phyloP scores from a whole-genome alignment of 2,113 vertebrate genomes.

The Amazona guildingii region DNA sequence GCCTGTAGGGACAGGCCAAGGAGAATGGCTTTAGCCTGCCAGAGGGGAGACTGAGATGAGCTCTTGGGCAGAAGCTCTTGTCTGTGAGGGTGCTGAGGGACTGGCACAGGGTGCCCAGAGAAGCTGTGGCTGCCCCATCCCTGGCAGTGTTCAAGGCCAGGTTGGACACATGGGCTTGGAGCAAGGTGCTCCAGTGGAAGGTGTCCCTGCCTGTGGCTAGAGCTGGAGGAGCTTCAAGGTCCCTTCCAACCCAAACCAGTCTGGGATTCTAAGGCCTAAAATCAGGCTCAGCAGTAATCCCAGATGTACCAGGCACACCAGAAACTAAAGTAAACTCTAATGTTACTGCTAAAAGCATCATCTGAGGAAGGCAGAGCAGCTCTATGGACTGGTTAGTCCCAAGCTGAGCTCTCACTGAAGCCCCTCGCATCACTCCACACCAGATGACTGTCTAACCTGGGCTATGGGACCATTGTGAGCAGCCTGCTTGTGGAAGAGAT shows the following conservation, averaged over 20 bases:
- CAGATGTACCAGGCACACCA: not conserved
- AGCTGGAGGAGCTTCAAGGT: not conserved
- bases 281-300: not conserved
- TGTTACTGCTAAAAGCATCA: not conserved
- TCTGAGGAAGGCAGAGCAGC: not conserved
- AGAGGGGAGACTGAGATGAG: not conserved
- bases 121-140: too few species aligned
- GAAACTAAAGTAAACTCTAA: not conserved
- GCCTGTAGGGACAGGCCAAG: not conserved
- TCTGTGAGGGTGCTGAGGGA: too few species aligned
- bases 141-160: too few species aligned
- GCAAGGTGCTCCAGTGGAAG: too few species aligned
- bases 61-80: too few species aligned
- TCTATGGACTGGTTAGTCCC: not conserved
- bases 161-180: too few species aligned
- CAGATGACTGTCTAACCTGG: not conserved
- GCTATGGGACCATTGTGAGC: rapidly evolving
- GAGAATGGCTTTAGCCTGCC: not conserved
- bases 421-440: not conserved
- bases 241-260: not conserved
- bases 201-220: not conserved
- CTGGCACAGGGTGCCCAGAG: too few species aligned
- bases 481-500: not conserved
- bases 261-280: not conserved
- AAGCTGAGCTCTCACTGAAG: not conserved